Evolutionary conservation across 2,113 vertebrate species (phyloP).

Genomic region (Propithecus coquereli): DNA sequence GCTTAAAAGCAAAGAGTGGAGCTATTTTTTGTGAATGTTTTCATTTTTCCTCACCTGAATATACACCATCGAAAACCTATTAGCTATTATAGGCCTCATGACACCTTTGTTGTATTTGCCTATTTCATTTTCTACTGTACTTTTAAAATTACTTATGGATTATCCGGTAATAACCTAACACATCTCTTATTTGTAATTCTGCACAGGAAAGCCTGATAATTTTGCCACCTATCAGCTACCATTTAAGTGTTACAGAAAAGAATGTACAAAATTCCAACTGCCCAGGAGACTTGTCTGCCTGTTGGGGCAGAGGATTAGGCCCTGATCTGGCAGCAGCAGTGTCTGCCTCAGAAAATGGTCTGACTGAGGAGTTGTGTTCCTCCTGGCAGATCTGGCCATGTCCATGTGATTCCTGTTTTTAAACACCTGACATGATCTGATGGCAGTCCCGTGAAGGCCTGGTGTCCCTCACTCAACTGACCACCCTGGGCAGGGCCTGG

Average conservation of each 20-base stretch:
- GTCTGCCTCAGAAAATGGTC: neutral
- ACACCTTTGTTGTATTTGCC: neutral
- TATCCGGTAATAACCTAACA: constrained; percentile 39
- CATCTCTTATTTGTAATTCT: constrained; percentile 13
- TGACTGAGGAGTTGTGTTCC: neutral
- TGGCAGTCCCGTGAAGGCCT: neutral
- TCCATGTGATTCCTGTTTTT: too few species aligned
- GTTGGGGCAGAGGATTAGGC: neutral
- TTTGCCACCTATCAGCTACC: neutral
- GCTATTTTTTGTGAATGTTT: neutral
- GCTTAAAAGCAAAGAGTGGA: neutral
- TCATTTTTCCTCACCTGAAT: neutral
- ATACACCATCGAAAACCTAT: constrained; percentile 26
- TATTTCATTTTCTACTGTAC: constrained; percentile 38
- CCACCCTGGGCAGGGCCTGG: too few species aligned
- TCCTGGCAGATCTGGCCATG: neutral
- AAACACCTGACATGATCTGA: neutral
- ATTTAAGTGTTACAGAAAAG: neutral
- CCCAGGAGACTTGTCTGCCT: neutral
- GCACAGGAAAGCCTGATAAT: neutral
- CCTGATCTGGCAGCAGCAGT: neutral
- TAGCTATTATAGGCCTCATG: neutral
- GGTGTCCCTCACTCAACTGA: neutral
- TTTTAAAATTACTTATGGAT: constrained; percentile 54
- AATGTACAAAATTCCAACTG: neutral